phyloP scores from a whole-genome alignment of 2,113 vertebrate species.

The Chitala chitala region DNA sequence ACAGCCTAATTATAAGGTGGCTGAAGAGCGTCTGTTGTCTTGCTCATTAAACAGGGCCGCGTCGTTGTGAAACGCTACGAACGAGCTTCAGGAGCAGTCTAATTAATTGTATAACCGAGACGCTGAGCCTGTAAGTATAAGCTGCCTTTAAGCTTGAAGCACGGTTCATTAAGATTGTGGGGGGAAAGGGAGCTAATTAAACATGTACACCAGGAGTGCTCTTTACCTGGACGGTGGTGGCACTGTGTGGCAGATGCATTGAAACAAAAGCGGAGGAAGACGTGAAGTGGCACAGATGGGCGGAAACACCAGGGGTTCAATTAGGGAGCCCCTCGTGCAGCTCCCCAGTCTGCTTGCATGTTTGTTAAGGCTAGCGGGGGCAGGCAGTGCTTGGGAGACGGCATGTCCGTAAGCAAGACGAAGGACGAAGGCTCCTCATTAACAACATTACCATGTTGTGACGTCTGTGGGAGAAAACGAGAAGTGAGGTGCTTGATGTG shows the following conservation, averaged over 20 bases:
- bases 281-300: neutral
- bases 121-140: neutral
- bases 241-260: slow-evolving; percentile 22
- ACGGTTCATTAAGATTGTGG: slow-evolving; percentile 22
- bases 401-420: no score
- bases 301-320: slow-evolving; percentile 7
- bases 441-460: slow-evolving; percentile 16
- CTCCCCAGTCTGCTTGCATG: no score
- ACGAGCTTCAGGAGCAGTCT: neutral
- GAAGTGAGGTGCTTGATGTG: slow-evolving; percentile 16
- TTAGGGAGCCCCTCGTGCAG: slow-evolving; percentile 2
- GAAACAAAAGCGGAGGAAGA: neutral
- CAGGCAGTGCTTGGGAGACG: no score
- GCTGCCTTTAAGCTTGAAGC: neutral
- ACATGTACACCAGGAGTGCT: neutral
- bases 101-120: neutral
- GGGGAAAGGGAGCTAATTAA: slow-evolving; percentile 25
- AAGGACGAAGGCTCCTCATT: slow-evolving; percentile 21
- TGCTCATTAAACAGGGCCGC: neutral
- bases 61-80: neutral
- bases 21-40: neutral
- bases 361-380: slow-evolving; percentile 2
- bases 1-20: neutral
- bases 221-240: slow-evolving; percentile 17
- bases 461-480: neutral